Evolutionary conservation across 2,797 vertebrate species (phyloP).

Genomic region (Paguma larvata): DNA sequence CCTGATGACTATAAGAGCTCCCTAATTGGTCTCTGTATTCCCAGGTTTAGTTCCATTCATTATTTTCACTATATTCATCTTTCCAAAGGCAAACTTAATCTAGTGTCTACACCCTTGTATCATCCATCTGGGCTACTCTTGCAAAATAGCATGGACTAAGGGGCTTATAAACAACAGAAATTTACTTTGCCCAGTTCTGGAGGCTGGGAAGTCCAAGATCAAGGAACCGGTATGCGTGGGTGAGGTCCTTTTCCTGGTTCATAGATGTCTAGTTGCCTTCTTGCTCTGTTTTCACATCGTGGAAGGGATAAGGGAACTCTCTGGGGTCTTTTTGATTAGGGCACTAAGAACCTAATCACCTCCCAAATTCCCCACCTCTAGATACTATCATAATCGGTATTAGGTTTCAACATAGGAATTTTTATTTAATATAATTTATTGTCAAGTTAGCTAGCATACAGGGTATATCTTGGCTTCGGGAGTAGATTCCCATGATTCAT

Average conservation of each 20-base stretch:
- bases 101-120: not conserved
- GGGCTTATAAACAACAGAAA: not conserved
- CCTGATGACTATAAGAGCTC: not conserved
- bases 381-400: not conserved
- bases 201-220: not conserved
- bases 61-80: not conserved
- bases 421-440: no score
- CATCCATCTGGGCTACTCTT: not conserved
- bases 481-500: no score
- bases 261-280: not conserved
- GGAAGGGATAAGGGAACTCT: not conserved
- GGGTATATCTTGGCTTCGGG: no score
- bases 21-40: not conserved
- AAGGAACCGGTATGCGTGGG: not conserved
- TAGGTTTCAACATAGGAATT: not conserved
- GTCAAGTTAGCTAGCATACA: no score
- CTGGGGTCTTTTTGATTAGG: not conserved
- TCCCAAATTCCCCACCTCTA: not conserved
- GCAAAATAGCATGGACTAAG: not conserved
- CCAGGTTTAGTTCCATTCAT: not conserved
- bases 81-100: not conserved
- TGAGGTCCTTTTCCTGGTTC: not conserved
- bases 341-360: not conserved
- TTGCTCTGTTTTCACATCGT: not conserved
- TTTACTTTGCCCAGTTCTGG: not conserved